phyloP scores from a whole-genome alignment of 2,888 invertebrate genomes.

The Gasteruption jaculator region DNA sequence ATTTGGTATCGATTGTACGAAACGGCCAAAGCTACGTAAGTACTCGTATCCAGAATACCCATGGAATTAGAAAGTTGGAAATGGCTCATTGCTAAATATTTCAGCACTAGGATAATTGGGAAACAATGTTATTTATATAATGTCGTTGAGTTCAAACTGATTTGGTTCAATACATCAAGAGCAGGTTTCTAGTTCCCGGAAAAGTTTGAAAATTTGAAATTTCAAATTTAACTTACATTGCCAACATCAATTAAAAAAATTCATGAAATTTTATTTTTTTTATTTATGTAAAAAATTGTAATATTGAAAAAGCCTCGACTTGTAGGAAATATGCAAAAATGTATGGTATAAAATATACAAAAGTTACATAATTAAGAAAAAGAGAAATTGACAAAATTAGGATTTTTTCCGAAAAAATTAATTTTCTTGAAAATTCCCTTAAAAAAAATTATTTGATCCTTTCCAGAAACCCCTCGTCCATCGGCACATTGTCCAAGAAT shows the following conservation, averaged over 20 bases:
- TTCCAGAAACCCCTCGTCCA: constrained; percentile 59
- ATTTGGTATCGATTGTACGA: constrained; percentile 79
- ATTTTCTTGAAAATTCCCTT: not conserved
- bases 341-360: not conserved
- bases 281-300: not conserved
- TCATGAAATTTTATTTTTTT: constrained; percentile 6
- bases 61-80: too few relatives aligned
- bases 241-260: not conserved
- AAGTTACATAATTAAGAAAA: constrained; percentile 5
- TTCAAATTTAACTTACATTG: too few relatives aligned
- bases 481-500: constrained; percentile 72
- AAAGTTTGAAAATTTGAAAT: too few relatives aligned
- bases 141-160: not conserved
- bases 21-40: constrained; percentile 77
- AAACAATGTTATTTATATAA: not conserved
- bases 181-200: too few relatives aligned
- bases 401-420: constrained; percentile 12
- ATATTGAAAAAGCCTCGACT: not conserved
- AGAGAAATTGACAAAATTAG: not conserved
- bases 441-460: not conserved
- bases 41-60: too few relatives aligned
- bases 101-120: not conserved
- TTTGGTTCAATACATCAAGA: not conserved
- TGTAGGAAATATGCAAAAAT: not conserved
- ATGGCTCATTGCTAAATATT: not conserved